Evolutionary conservation across 2,888 invertebrate species (phyloP), one percentile per base, ranked within the genome.

Genomic region (Drosophila putrida): DNA sequence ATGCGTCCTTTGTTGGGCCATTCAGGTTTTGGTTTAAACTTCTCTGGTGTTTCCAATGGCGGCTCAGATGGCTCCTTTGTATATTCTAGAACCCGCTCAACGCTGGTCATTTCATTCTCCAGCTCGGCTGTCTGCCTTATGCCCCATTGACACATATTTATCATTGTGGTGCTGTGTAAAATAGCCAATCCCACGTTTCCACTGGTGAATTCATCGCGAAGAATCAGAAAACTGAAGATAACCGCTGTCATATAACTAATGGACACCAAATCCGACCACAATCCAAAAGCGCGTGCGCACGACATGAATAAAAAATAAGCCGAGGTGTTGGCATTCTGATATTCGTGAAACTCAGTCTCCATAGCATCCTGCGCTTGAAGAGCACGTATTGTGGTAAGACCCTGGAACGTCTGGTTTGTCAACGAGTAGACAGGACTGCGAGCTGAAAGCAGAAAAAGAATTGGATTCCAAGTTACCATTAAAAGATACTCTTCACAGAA

Each of bases 251-350:
- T 96, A 92, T 98, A 99, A 2, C 96, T 78, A 0, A 97, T 95
- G 89, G 98, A 98, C 51, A 98, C 94, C 67, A 97, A 93, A 91
- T 99, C 99, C 80, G 99, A 93, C 95, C 97, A 97, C 81, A 98
- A 95, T 0, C 98, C 98, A 90, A 99, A 98, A 82, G 98, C 98
- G 64, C 98, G 95, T 0, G 97, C 97, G 28, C 97, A 96, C 0
- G 96, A 95, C 36, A 99, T 95, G 91, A 98, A 98, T 67, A 97
- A 93, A 90, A 93, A 94, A 95, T 96, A 97, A 0, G 96, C 95
- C 0, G 96, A 95, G 0, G 96, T 95, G 88, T 97, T 96, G 0
- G 93, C 88, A 84, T 95, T 95, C 86, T 95, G 94, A 75, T 94
- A 94, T 15, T 93, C 92, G 83, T 95, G 95, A 82, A 95, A 95